Conservation (phyloP, 2,888 invertebrate species). For the Agrochola litura region DNA sequence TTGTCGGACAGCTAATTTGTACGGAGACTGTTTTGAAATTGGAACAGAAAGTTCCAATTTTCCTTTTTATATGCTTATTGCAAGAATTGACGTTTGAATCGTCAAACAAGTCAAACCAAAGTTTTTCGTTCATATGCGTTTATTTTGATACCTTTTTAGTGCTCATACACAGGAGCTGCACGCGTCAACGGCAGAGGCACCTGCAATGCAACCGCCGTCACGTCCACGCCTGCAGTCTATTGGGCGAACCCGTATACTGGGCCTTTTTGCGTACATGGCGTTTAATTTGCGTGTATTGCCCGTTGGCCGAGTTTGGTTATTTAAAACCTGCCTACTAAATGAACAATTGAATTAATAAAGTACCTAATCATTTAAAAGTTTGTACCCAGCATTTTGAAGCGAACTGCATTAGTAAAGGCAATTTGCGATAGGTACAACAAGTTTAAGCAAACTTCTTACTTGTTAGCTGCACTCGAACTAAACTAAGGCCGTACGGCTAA, state of each 20-base stretch:
- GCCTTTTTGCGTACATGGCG: too few relatives aligned
- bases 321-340: background rate
- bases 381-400: conserved; percentile 12
- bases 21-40: conserved; percentile 35
- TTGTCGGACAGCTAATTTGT: conserved; percentile 27
- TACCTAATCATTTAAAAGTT: background rate
- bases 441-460: conserved; percentile 45
- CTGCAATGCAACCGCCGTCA: too few relatives aligned
- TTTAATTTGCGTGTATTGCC: too few relatives aligned
- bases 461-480: conserved; percentile 45
- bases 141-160: background rate
- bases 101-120: background rate
- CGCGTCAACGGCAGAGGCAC: too few relatives aligned
- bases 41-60: conserved; percentile 16
- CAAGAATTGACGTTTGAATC: conserved; percentile 12
- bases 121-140: background rate
- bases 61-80: background rate
- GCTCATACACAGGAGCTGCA: too few relatives aligned
- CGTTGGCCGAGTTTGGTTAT: background rate
- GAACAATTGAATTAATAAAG: background rate
- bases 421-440: conserved; percentile 50
- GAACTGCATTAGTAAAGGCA: conserved; percentile 36
- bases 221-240: too few relatives aligned
- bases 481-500: conserved; percentile 44
- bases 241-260: too few relatives aligned